These are phyloP conservation scores for Dynastes maya DNA, from an alignment of 2,888 invertebrate genomes.

Conservation along the genomic window DNA sequence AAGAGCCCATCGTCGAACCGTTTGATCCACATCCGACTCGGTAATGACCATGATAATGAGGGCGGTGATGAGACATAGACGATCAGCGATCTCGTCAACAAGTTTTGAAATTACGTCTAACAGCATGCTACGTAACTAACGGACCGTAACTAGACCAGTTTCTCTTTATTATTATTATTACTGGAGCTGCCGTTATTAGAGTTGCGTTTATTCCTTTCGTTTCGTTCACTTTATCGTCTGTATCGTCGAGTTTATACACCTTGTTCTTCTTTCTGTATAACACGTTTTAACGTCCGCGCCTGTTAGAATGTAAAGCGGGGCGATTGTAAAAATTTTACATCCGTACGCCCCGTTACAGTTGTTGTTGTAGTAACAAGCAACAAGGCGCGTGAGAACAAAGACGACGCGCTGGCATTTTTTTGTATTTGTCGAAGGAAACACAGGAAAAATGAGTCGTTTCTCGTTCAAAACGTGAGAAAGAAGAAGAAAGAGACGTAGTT, in stretches of 20 bases:
- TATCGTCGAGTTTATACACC: background rate
- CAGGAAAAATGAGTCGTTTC: background rate
- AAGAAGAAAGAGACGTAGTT: background rate
- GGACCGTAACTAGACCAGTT: constrained; percentile 18
- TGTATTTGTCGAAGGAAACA: constrained; percentile 1
- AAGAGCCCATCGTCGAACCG: constrained; percentile 5
- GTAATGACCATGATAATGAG: constrained; percentile 19
- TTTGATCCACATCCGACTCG: background rate
- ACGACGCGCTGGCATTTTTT: background rate
- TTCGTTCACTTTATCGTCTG: background rate
- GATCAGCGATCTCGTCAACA: constrained; percentile 10
- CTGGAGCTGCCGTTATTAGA: constrained; percentile 8
- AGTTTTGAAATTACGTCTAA: background rate
- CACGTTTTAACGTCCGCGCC: background rate
- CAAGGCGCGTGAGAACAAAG: background rate
- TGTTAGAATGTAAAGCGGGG: background rate
- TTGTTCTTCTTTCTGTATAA: background rate
- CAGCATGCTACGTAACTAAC: constrained; percentile 13
- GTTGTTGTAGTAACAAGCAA: background rate
- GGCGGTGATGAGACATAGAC: constrained; percentile 11
- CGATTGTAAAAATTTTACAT: constrained; percentile 13
- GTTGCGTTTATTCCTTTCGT: constrained; percentile 8
- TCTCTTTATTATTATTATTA: constrained; percentile 7
- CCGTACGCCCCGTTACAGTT: background rate
- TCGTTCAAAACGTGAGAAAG: background rate